Percentiles rank a stretch among this genome's conserved stretches.
phyloP scores from a whole-genome alignment of 1,140 invertebrate genomes.

The Tetramorium simillimum region DNA sequence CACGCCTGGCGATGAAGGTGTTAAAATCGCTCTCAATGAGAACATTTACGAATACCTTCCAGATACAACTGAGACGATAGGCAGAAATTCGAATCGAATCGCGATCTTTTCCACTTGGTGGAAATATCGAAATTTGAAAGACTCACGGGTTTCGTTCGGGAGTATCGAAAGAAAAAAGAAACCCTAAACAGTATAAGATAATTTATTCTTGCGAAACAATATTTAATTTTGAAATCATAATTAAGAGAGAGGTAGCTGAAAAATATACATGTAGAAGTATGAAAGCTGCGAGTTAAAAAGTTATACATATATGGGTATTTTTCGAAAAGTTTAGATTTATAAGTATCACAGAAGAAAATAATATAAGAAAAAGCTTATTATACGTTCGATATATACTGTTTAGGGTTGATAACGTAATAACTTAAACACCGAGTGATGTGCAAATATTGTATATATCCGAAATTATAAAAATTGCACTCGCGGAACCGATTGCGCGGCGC shows the following conservation, averaged over 20 bases:
- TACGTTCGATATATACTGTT: slow-evolving; percentile 14
- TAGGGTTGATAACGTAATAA: slow-evolving; percentile 40
- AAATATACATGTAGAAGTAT: background rate
- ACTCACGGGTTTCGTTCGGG: slow-evolving; percentile 64
- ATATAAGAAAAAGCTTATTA: background rate
- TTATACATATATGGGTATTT: background rate
- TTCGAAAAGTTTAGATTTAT: background rate
- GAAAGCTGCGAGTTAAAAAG: background rate
- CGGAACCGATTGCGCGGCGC: background rate
- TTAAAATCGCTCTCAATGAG: slow-evolving; percentile 23
- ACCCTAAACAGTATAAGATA: slow-evolving; percentile 35
- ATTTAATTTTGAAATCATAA: slow-evolving; percentile 4
- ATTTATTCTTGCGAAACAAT: background rate
- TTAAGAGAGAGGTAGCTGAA: background rate
- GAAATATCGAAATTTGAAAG: slow-evolving; percentile 68
- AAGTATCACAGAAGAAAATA: background rate
- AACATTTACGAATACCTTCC: slow-evolving; percentile 4
- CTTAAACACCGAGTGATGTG: slow-evolving; percentile 43
- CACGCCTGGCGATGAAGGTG: slow-evolving; percentile 30
- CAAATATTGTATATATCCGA: slow-evolving; percentile 25
- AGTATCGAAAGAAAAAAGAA: slow-evolving; percentile 27
- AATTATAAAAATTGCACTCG: slow-evolving; percentile 51
- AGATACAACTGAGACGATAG: slow-evolving; percentile 22
- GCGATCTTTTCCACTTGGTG: slow-evolving; percentile 38
- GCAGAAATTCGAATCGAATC: slow-evolving; percentile 47